Evolutionary conservation across 1,140 invertebrate species (phyloP).

Genomic region (Bombus pascuorum): DNA sequence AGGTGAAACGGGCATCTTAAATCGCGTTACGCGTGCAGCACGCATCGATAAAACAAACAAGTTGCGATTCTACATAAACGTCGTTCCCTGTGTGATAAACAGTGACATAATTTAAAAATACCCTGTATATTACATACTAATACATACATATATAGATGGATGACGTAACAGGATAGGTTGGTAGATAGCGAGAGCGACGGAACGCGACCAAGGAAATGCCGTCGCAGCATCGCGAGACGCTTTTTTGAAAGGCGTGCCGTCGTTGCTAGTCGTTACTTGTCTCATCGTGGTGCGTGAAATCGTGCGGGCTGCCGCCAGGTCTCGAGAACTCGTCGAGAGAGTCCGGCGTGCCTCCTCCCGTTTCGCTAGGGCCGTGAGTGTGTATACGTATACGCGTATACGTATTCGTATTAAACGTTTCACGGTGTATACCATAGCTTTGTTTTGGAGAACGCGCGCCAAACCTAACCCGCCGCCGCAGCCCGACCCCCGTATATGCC

Average conservation of each 20-base stretch:
- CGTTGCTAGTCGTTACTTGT: constrained; percentile 2
- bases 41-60: no score
- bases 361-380: constrained; percentile 5
- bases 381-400: background rate
- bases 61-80: fast-evolving
- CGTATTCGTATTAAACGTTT: no score
- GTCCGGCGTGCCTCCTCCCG: background rate
- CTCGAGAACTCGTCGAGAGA: background rate
- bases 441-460: constrained; percentile 12
- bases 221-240: constrained; percentile 28
- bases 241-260: background rate
- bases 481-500: background rate
- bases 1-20: fast-evolving
- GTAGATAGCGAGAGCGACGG: background rate
- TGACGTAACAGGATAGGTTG: background rate
- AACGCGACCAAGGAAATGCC: background rate
- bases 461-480: background rate
- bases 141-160: background rate
- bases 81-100: no score
- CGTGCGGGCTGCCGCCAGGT: background rate
- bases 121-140: background rate
- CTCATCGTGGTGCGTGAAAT: constrained; percentile 7
- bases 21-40: fast-evolving
- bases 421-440: background rate
- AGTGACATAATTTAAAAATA: background rate